These are phyloP conservation scores for Cephus nigrinus DNA, from an alignment of 2,888 invertebrate genomes.

Conservation along the genomic window DNA sequence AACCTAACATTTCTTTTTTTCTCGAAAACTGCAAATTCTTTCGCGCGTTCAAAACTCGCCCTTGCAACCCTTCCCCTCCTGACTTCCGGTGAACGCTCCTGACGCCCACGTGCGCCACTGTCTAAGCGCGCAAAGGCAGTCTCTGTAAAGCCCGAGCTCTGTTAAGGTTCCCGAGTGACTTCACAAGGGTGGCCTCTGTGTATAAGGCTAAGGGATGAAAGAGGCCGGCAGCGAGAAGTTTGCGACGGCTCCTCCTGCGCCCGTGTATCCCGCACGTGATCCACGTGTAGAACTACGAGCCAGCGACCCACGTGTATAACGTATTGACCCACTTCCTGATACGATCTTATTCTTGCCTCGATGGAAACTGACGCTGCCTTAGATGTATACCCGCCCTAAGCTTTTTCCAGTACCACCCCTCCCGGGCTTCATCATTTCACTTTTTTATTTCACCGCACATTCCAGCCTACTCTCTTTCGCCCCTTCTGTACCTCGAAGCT, in stretches of 20 bases:
- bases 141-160: background rate
- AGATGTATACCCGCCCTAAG: background rate
- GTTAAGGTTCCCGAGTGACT: background rate
- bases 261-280: constrained; percentile 38
- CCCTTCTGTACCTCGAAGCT: background rate
- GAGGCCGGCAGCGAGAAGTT: background rate
- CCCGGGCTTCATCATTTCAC: background rate
- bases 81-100: background rate
- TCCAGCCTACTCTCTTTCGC: background rate
- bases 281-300: constrained; percentile 20
- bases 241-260: constrained; percentile 27
- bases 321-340: constrained; percentile 48
- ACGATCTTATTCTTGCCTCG: constrained; percentile 41
- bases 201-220: constrained; percentile 12
- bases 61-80: background rate
- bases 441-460: background rate
- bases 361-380: constrained; percentile 22
- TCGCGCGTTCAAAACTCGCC: background rate
- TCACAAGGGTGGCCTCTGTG: constrained; percentile 4
- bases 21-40: background rate
- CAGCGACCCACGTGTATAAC: constrained; percentile 42
- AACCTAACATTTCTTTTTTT: background rate
- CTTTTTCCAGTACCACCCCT: background rate
- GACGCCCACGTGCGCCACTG: background rate
- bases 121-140: background rate